phyloP scores from a whole-genome alignment of 2,797 vertebrate genomes.

The Percopsis omiscomaycus region DNA sequence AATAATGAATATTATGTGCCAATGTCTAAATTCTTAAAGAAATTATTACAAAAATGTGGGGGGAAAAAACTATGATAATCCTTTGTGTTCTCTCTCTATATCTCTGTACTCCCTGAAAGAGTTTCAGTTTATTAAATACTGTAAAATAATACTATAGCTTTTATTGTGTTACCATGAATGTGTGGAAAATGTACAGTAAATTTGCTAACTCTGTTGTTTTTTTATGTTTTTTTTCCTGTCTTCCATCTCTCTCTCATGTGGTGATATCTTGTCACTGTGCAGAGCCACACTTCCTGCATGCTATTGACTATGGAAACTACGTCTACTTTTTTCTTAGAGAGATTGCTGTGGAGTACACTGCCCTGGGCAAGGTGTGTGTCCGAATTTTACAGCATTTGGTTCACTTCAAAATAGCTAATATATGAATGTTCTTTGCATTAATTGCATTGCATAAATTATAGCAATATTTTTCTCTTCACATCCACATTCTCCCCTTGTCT shows the following conservation, averaged over 20 bases:
- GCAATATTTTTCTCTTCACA: background rate
- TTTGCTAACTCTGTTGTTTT: too few relatives aligned
- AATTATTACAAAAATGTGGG: too few relatives aligned
- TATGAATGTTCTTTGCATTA: background rate
- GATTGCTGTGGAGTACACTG: slow-evolving; percentile 92
- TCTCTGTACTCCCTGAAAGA: too few relatives aligned
- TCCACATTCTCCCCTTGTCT: background rate
- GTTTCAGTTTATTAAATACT: too few relatives aligned
- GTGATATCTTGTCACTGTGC: slow-evolving; percentile 23
- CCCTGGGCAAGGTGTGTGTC: slow-evolving; percentile 87
- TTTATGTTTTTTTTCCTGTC: background rate
- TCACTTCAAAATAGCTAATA: background rate
- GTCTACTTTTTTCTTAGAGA: slow-evolving; percentile 97
- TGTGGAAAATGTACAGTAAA: too few relatives aligned
- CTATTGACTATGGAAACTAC: slow-evolving; percentile 93
- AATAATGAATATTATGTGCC: too few relatives aligned
- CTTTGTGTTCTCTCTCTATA: too few relatives aligned
- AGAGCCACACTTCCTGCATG: slow-evolving; percentile 97
- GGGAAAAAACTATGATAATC: too few relatives aligned
- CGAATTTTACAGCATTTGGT: slow-evolving; percentile 28
- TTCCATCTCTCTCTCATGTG: background rate
- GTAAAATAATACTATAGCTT: too few relatives aligned
- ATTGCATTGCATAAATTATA: background rate
- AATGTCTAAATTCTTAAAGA: too few relatives aligned
- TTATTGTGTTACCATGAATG: too few relatives aligned